Evolutionary conservation across 1,140 invertebrate genomes (phyloP).

Genomic region (Artemia franciscana): DNA sequence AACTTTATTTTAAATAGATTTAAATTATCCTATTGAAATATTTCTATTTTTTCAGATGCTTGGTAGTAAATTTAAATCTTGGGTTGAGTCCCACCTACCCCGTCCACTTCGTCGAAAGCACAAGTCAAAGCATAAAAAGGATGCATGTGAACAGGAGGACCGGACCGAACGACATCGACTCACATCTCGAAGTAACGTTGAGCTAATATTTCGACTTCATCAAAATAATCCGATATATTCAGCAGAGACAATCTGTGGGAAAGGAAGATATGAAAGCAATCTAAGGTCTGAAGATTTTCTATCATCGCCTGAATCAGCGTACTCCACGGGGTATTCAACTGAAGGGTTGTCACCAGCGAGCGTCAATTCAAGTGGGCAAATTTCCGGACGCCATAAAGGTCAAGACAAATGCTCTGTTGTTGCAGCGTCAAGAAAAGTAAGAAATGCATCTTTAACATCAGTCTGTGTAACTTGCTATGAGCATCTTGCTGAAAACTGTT

Average conservation of each 20-base stretch:
- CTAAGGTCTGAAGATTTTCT: not conserved
- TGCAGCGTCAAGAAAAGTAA: too few relatives aligned
- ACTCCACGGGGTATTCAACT: constrained; percentile 7
- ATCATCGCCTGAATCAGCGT: constrained; percentile 6
- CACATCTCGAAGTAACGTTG: not conserved
- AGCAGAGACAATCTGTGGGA: not conserved
- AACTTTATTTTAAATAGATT: too few relatives aligned
- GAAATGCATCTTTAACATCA: too few relatives aligned
- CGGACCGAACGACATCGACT: not conserved
- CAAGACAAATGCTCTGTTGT: too few relatives aligned
- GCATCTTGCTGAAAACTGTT: too few relatives aligned
- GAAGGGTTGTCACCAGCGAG: constrained; percentile 4
- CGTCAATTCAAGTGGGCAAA: not conserved
- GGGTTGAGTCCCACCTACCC: not conserved
- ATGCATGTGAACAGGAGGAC: not conserved
- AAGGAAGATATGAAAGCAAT: not conserved
- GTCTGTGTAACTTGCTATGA: too few relatives aligned
- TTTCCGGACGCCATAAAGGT: not conserved
- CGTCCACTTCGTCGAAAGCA: not conserved
- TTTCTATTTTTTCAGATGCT: not conserved
- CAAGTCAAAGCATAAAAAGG: not conserved
- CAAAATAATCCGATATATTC: not conserved
- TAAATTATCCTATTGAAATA: too few relatives aligned
- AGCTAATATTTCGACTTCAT: not conserved
- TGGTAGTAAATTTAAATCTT: not conserved